Base-by-base conservation (phyloP, 2,888 invertebrate species). In the Leptinotarsa juncta region DNA sequence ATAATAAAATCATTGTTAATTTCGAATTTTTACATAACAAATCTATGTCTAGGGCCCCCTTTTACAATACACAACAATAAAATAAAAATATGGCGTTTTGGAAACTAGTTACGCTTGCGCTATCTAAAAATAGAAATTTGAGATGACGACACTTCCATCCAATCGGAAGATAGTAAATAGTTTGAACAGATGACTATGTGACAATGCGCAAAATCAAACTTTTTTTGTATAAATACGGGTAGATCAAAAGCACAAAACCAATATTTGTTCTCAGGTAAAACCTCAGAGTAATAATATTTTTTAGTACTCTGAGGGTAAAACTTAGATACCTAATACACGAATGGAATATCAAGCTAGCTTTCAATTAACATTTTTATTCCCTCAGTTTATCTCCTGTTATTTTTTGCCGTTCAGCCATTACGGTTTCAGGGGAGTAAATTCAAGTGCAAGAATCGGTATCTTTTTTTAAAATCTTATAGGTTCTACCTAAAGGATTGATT, bases 21-120 rank as follows among this genome's bases (percentile, higher is more conserved):
- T 73, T 68, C 53, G 20, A 71, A 76, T 76, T 77, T 83, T 81
- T 78, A 80, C 77, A 77, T 81, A 81, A 81, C 76, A 77, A 78
- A 77, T 72, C 68, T 60, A 66, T 65, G 50, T 72, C 51, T 72
- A 69, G 72, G 60, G 51, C 55, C 71, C 66, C 75, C 76, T 72
- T 72, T 75, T 71, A 74, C 70, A 72, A 73, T 74, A 42, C 72
- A 75, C 85, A 85, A 86, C 85, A 86, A 86, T 85, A 86, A 86
- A 86, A 85, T 84, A 84, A 82, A 87, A 85, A 86, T 86, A 88
- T 88, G 87, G 87, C 87, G 87, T 85, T 86, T 83, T 85, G 82
- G 82, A 82, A 83, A 81, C 76, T 80, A 78, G 82, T 81, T 84
- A 85, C 86, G 86, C 87, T 84, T 87, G 87, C 86, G 87, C 86